Base-by-base conservation (phyloP, 2,888 invertebrate species). In the Clostera curtula region DNA sequence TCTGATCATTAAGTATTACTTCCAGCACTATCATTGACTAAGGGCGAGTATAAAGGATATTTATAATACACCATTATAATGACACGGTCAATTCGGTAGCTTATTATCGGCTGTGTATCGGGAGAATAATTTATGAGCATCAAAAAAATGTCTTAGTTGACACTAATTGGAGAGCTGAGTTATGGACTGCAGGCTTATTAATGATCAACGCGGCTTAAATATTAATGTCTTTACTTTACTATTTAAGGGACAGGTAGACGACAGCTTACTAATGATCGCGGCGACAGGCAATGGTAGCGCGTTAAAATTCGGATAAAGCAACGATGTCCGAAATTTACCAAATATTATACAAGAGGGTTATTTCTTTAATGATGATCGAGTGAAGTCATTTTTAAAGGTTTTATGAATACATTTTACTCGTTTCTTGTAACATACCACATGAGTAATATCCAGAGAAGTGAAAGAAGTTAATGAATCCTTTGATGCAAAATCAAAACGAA, bases 81-180 rank as follows among this genome's bases (percentile, higher is more conserved):
- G 19, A 13, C 9, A 27, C 31, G 26, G 11, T 41, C 38, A 31
- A 50, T 43, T 34, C 37, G 26, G 48, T 37, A 43, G 44, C 31
- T 24, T 12, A 22, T 39, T 36, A 28, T 40, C 34, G 19, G 27
- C 11, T 26, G 34, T 28, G 31, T 40, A 24, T 10, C 21, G 34
- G 10, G 8, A 27, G 25, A 40, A 49, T 40, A 32, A 40, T 36
- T 43, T 43, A 43, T 36, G 10, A 35, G 8, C 23, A 19, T 40
- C 34, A 31, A 36, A 46, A 46, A 30, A 34, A 34, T 27, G 29
- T 32, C 29, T 34, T 38, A 31, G 25, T 8, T 35, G 46, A 43
- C 46, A 26, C 30, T 52, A 52, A 49, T 49, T 51, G 53, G 52
- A 40, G 39, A 6, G 34, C 31, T 49, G 40, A 52, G 29, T 49